Evolutionary conservation across 2,113 vertebrate genomes (phyloP).

Genomic region (Gymnorhina tibicen): DNA sequence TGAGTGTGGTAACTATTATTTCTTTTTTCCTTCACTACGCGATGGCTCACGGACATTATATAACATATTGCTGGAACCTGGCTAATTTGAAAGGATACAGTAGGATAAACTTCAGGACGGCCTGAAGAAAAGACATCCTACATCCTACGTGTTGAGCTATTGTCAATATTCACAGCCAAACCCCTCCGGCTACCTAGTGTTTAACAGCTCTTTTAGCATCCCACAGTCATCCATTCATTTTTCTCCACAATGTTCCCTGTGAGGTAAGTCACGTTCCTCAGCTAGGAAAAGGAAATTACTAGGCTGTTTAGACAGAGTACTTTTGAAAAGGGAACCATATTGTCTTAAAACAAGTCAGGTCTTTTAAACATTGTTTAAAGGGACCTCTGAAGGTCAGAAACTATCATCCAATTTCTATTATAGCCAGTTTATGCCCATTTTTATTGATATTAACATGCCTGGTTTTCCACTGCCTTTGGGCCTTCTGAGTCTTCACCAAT

Average conservation of each 20-base stretch:
- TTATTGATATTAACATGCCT: background rate
- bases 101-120: background rate
- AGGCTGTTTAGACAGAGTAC: background rate
- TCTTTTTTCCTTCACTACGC: background rate
- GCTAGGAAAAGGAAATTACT: background rate
- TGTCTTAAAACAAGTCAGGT: background rate
- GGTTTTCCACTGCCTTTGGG: background rate
- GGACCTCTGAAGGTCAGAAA: background rate
- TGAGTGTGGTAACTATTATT: background rate
- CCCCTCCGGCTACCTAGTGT: background rate
- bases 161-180: background rate
- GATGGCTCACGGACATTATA: background rate
- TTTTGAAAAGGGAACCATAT: background rate
- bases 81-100: conserved; percentile 6
- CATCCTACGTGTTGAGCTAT: background rate
- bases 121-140: background rate
- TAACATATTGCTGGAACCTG: background rate
- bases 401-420: background rate
- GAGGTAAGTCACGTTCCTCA: background rate
- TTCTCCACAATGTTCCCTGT: background rate
- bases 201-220: background rate
- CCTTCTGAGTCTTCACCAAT: background rate
- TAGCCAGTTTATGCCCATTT: background rate
- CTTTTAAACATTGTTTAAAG: background rate
- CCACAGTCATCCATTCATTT: background rate